Conservation (phyloP, 2,888 invertebrate species). For the Acleris laterana region DNA sequence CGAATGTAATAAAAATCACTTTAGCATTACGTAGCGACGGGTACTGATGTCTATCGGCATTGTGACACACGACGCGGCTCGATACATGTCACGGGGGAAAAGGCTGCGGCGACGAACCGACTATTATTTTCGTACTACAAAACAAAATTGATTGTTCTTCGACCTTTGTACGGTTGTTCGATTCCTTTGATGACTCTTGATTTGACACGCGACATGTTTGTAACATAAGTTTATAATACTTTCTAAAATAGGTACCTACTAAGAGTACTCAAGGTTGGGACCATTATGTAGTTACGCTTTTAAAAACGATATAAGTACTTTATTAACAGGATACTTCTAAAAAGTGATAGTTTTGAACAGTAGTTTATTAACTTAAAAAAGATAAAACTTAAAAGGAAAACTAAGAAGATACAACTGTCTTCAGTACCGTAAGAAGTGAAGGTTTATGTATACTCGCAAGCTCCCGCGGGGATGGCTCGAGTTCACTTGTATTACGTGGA, state of each 20-base stretch:
- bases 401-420: slow-evolving; percentile 13
- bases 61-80: slow-evolving; percentile 79
- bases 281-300: no score
- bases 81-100: slow-evolving; percentile 76
- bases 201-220: slow-evolving; percentile 18
- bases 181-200: slow-evolving; percentile 22
- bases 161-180: slow-evolving; percentile 28
- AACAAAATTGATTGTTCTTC: slow-evolving; percentile 69
- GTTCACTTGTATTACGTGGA: slow-evolving; percentile 31
- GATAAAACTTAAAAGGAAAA: not conserved
- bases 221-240: not conserved
- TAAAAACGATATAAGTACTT: no score
- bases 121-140: slow-evolving; percentile 80
- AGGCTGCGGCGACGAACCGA: slow-evolving; percentile 66
- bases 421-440: slow-evolving; percentile 23
- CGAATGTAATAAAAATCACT: slow-evolving; percentile 83
- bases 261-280: no score
- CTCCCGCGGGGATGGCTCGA: slow-evolving; percentile 26
- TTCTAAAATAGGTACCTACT: no score
- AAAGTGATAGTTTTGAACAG: not conserved
- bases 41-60: slow-evolving; percentile 79
- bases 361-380: no score
- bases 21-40: slow-evolving; percentile 77
- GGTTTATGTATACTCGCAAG: slow-evolving; percentile 23
- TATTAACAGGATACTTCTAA: no score